phyloP scores from a whole-genome alignment of 2,797 vertebrate species.

The Acanthiza pusilla region DNA sequence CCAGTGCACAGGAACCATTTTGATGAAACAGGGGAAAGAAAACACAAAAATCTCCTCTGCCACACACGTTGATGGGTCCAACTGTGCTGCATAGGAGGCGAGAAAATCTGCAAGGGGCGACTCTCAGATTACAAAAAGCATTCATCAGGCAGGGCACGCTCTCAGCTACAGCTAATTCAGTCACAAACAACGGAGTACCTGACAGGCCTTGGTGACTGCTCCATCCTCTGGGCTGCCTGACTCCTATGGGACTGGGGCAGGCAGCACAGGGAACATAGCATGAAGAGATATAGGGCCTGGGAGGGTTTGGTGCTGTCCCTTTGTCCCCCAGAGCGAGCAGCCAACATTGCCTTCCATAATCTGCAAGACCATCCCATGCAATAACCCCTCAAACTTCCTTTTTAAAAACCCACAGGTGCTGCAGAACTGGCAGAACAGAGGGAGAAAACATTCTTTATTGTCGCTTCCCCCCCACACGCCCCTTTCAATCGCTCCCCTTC shows the following conservation, averaged over 20 bases:
- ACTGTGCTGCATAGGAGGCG: fast-evolving
- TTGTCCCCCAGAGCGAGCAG: background rate
- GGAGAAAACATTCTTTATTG: background rate
- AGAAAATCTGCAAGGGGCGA: background rate
- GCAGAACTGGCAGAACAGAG: background rate
- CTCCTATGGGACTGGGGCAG: fast-evolving
- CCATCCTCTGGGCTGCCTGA: background rate
- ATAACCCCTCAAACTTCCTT: background rate
- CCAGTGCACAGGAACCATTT: background rate
- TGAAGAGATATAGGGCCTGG: background rate
- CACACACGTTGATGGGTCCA: fast-evolving
- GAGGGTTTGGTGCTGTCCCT: background rate
- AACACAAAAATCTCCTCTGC: background rate
- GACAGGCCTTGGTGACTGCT: background rate
- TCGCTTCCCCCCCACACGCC: fast-evolving
- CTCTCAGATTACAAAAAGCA: background rate
- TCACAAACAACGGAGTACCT: background rate
- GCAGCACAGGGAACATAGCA: background rate
- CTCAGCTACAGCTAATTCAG: background rate
- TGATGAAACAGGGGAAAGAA: background rate
- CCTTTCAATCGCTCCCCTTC: background rate
- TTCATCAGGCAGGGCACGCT: background rate
- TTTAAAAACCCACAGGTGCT: background rate
- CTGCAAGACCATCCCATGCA: fast-evolving
- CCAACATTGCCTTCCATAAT: background rate